A percentile compares a stretch with the other conserved stretches of the same genome.
Conservation (phyloP, 2,113 vertebrate species). For the Euleptes europaea region DNA sequence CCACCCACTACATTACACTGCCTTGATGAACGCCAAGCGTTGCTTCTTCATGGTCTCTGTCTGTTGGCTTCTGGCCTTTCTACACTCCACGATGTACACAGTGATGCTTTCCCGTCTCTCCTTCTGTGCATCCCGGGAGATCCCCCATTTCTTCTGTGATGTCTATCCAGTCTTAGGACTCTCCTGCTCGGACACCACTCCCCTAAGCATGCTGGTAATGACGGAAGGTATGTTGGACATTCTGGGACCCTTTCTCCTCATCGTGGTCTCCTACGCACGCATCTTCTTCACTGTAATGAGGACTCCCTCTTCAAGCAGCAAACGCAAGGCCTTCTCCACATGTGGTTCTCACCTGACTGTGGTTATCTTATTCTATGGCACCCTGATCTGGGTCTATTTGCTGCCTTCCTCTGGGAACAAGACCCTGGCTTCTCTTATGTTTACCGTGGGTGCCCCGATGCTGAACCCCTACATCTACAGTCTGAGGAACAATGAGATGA, state of each 20-base stretch:
- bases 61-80: constrained; percentile 18
- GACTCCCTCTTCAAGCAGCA: constrained; percentile 28
- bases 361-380: constrained; percentile 16
- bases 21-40: constrained; percentile 5
- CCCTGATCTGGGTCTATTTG: constrained; percentile 28
- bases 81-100: constrained; percentile 23
- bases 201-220: constrained; percentile 34
- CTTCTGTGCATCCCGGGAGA: constrained; percentile 32
- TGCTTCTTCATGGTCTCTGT: constrained; percentile 16
- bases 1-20: neutral
- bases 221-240: too few relatives aligned
- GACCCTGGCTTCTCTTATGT: constrained; percentile 41
- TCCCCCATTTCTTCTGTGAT: constrained; percentile 18
- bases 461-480: constrained; percentile 55
- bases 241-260: constrained; percentile 41
- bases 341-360: constrained; percentile 44
- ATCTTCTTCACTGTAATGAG: constrained; percentile 35
- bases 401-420: constrained; percentile 1
- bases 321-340: constrained; percentile 36
- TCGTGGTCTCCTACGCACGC: constrained; percentile 49
- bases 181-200: constrained; percentile 1
- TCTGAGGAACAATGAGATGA: constrained; percentile 41
- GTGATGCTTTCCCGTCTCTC: constrained; percentile 14
- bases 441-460: constrained; percentile 41
- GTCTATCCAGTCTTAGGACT: constrained; percentile 1